Base-by-base conservation (phyloP, 2,888 invertebrate species). In the Drosophila hamatofila region DNA sequence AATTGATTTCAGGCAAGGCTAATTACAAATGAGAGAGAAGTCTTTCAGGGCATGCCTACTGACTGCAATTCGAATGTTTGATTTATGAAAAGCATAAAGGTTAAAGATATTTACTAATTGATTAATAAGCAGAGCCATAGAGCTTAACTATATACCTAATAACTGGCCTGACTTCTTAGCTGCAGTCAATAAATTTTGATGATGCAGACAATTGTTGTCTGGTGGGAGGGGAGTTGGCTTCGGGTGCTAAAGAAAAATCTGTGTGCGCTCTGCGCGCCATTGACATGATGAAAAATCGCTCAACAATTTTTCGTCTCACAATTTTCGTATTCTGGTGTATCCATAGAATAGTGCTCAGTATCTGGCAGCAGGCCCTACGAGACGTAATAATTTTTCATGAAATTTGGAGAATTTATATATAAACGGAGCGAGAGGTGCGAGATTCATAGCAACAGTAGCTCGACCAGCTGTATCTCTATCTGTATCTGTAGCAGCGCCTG, bases 211-310 rank as follows among this genome's bases (percentile, higher is more conserved):
- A 8, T 2, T 23, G 14, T 25, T 25, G 44, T 16, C 21, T 48
- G 27, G 1, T 18, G 30, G 49, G 16, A 9, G 25, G 42, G 5
- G 8, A 48, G 41, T 25, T 25, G 39, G 39, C 12, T 21, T 11
- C 54, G 46, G 72, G 70, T 74, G 76, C 33, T 57, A 75, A 80
- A 72, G 88, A 88, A 78, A 89, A 85, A 83, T 86, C 74, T 65
- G 55, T 65, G 71, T 76, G 74, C 76, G 80, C 79, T 65, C 70
- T 74, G 74, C 75, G 80, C 79, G 61, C 59, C 61, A 75, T 75
- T 80, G 90, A 90, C 90, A 83, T 64, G 70, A 88, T 78, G 89
- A 91, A 86, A 86, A 88, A 91, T 91, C 80, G 83, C 78, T 80
- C 77, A 86, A 88, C 88, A 87, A 89, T 91, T 87, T 90, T 80